Base-by-base conservation (phyloP, 1,140 invertebrate genomes). In the Cotesia typhae region DNA sequence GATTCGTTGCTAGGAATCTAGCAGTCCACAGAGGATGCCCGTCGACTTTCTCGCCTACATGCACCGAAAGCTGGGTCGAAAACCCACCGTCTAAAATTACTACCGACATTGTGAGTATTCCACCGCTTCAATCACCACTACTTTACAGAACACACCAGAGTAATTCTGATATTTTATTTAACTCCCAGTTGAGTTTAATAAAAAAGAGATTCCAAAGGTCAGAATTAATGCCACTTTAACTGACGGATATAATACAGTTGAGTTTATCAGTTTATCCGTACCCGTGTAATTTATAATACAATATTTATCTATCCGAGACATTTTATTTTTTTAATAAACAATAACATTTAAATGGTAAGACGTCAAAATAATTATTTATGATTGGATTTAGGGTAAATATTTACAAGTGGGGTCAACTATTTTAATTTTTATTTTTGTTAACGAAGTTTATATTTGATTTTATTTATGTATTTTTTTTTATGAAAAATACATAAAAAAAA, bases 21-120 rank as follows among this genome's bases (percentile, higher is more conserved):
- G 94, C 92, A 51, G 93, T 95, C 95, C 95, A 97, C 6, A 96
- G 82, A 1, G 94, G 94, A 84, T 94, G 91, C 0, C 92, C 92
- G 80, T 93, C 92, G 61, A 94, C 91, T 51, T 88, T 89, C 64
- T 92, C 89, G 10, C 89, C 89, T 1, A 94, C 90, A 81, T 94
- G 91, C 55, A 89, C 91, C 4, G 90, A 90, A 72, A 96, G 83
- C 81, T 95, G 93, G n/a, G 93, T 93, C 2, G 94, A 92, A 81
- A 96, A 94, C 20, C 94, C 94, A 2, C 94, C 94, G 79, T 95
- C 94, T 70, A 95, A 82, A 14, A 94, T 87, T 73, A 89, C 87
- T 4, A 93, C 38, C 17, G 76, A 74, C 81, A 81, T 82, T 0
- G 10, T 75, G 6, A 17, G 17, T 17, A 17, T 17, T 28, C 2